Conservation (phyloP, 2,888 invertebrate genomes). For the Drosophila setosimentum region DNA sequence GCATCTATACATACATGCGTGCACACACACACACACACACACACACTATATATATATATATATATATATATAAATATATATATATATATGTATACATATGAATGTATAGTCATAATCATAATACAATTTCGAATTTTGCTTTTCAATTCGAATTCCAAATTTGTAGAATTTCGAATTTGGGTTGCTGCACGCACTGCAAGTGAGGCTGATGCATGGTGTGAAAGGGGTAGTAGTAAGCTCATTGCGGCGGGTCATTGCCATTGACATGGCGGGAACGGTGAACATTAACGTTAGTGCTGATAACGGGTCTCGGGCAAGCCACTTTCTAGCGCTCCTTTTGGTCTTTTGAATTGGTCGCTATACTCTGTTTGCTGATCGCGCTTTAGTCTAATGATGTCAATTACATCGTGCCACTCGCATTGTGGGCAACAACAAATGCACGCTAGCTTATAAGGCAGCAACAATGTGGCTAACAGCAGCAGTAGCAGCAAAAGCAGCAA, state of each 20-base stretch:
- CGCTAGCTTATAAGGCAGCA: slow-evolving; percentile 77
- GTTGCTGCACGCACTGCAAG: neutral
- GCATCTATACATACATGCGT: slow-evolving; percentile 8
- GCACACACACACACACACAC: neutral
- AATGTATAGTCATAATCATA: neutral
- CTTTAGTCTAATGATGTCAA: slow-evolving; percentile 81
- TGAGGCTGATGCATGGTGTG: neutral
- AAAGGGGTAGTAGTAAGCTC: neutral
- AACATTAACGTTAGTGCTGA: slow-evolving; percentile 47
- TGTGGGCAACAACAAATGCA: slow-evolving; percentile 78
- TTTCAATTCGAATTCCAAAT: neutral
- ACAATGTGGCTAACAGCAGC: slow-evolving; percentile 65
- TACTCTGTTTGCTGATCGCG: slow-evolving; percentile 57
- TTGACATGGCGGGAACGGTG: slow-evolving; percentile 46
- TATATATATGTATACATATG: too few relatives aligned
- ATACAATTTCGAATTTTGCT: neutral
- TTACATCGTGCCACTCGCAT: slow-evolving; percentile 81
- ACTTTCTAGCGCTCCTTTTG: slow-evolving; percentile 76
- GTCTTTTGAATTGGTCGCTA: slow-evolving; percentile 25
- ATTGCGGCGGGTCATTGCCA: slow-evolving; percentile 61
- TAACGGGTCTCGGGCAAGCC: slow-evolving; percentile 65
- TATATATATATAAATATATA: too few relatives aligned
- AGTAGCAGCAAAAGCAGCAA: slow-evolving; percentile 37
- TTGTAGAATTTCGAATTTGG: slow-evolving; percentile 1
- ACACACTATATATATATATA: neutral